Base-by-base conservation (phyloP, 2,113 vertebrate genomes). In the Malurus cyaneus region DNA sequence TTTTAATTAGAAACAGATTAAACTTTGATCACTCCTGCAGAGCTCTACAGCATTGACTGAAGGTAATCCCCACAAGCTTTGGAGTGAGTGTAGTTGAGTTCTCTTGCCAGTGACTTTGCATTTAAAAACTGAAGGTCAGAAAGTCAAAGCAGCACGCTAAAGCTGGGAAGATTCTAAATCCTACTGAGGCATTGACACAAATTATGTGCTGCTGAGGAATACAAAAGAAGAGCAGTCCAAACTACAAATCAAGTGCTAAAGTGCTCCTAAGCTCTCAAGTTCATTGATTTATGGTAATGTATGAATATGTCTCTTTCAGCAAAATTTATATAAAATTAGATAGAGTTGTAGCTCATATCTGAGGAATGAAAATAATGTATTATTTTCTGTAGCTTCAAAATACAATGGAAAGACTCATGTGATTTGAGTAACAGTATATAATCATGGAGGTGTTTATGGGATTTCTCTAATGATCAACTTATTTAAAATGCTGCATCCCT, bases 1-100 rank as follows among this genome's bases (percentile, higher is more conserved):
- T 94, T 89, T 90, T 92, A 96, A 95, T 96, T 96, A 92, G 93
- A 95, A 89, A 94, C 67, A 96, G 95, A 97, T 97, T 97, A 95
- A 96, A 90, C 92, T 92, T 86, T 92, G 94, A 96, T 94, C 71
- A 26, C 41, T 88, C 9, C 67, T 88, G 54, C 67, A 88, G 79
- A 93, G 87, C 74, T 78, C 71, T 82, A 28, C 52, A 82, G 82
- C 56, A 32, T 11, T 80, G 87, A 93, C 84, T 89, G 60, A 89
- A 89, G 82, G 79, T 96, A 97, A 97, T 95, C 96, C 92, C 50
- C 52, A 36, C 49, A 80, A 71, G 94, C 76, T 92, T 70, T 82
- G 56, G 47, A 86, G 44, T 36, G 24, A 93, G 52, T 0, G 0
- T 47, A 57, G 61, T 2, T 77, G 59, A 80, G 34, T 34, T 23